Conservation (phyloP, 2,797 vertebrate species). For the Setipinna tenuifilis region DNA sequence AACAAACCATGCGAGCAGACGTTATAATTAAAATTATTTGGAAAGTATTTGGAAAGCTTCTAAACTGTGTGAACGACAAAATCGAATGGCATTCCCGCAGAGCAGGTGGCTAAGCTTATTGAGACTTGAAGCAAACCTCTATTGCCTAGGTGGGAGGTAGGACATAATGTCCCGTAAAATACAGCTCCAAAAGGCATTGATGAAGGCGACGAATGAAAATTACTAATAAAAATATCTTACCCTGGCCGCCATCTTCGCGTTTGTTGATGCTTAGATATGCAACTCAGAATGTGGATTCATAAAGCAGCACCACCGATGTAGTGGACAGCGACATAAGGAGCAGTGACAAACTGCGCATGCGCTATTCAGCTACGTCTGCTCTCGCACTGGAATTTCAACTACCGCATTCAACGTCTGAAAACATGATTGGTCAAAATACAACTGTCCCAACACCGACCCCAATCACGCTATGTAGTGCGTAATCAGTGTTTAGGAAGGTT, state of each 20-base stretch:
- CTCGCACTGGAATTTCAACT: not conserved
- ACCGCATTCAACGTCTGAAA: not conserved
- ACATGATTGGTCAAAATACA: not conserved
- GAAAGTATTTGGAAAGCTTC: not conserved
- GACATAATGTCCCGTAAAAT: conserved; percentile 6
- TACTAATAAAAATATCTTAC: conserved; percentile 62
- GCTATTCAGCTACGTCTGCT: not conserved
- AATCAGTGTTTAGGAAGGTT: not conserved
- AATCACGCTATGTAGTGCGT: not conserved
- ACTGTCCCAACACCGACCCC: not conserved
- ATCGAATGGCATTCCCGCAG: not conserved
- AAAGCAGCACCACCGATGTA: conserved; percentile 48
- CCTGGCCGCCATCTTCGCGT: conserved; percentile 76
- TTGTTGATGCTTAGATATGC: conserved; percentile 51
- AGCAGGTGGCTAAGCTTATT: not conserved
- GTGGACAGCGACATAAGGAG: conserved; percentile 42
- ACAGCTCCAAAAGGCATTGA: not conserved
- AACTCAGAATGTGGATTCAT: conserved; percentile 46
- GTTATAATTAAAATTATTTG: not conserved
- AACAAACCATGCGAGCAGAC: not conserved
- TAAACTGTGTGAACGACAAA: not conserved
- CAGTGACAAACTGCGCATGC: conserved; percentile 31
- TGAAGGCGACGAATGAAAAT: not conserved
- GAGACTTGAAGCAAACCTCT: not conserved
- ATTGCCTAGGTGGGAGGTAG: not conserved